phyloP scores from a whole-genome alignment of 2,797 vertebrate genomes.

The Sciaenops ocellatus region DNA sequence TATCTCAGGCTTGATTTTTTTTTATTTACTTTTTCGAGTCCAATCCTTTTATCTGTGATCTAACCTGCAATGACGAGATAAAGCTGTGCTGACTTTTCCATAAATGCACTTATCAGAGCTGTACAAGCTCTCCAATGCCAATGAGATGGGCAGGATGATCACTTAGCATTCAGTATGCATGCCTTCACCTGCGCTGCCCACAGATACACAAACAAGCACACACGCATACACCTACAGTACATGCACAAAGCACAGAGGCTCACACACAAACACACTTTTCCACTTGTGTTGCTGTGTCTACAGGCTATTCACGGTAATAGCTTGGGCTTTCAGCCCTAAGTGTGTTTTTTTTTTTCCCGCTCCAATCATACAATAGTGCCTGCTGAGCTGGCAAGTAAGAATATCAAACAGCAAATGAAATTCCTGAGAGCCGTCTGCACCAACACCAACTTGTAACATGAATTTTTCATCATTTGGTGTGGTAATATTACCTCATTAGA shows the following conservation, averaged over 20 bases:
- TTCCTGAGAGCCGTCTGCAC: conserved; percentile 79
- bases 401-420: conserved; percentile 87
- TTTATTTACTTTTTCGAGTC: conserved; percentile 76
- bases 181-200: conserved; percentile 70
- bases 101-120: conserved; percentile 85
- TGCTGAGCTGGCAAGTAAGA: conserved; percentile 85
- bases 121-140: conserved; percentile 80
- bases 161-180: conserved; percentile 80
- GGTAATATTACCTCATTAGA: conserved; percentile 84
- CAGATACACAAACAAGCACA: conserved; percentile 54
- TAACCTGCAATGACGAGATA: conserved; percentile 86
- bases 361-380: conserved; percentile 80
- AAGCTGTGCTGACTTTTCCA: conserved; percentile 82
- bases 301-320: conserved; percentile 79
- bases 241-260: conserved; percentile 49
- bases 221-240: conserved; percentile 44
- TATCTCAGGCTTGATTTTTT: conserved; percentile 74
- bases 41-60: conserved; percentile 84
- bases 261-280: conserved; percentile 63
- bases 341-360: conserved; percentile 69
- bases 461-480: conserved; percentile 85
- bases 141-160: conserved; percentile 78
- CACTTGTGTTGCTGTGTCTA: conserved; percentile 71
- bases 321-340: conserved; percentile 77
- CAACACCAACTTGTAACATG: conserved; percentile 82